These are phyloP conservation scores for Rhyzopertha dominica DNA, from an alignment of 1,140 invertebrate species.

Conservation along the genomic window DNA sequence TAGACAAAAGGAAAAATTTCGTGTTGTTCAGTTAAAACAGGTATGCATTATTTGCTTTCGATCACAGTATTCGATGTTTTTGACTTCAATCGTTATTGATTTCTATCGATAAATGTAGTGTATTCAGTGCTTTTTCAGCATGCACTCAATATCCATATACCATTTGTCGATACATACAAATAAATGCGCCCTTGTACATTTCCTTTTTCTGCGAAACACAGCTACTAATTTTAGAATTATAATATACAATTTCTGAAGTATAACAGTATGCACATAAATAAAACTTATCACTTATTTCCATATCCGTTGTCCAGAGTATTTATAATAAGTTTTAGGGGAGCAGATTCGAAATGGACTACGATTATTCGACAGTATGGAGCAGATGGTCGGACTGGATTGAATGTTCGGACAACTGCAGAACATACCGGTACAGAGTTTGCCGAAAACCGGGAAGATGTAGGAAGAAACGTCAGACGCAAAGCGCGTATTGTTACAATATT, in stretches of 20 bases:
- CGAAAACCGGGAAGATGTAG: conserved; percentile 64
- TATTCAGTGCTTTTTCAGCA: no score
- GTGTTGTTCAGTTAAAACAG: conserved; percentile 31
- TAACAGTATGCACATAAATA: neutral
- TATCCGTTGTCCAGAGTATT: neutral
- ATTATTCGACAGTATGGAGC: conserved; percentile 33
- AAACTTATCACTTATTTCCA: neutral
- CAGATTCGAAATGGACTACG: conserved; percentile 26
- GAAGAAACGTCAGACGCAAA: conserved; percentile 68
- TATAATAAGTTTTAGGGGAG: conserved; percentile 24
- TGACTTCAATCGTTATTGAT: no score
- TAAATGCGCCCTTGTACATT: no score
- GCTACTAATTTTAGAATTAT: neutral
- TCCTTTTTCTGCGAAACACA: neutral
- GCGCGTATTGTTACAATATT: conserved; percentile 78
- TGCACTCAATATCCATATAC: no score
- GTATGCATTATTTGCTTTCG: no score
- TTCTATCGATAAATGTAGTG: no score
- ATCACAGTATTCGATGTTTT: no score
- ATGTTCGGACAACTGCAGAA: conserved; percentile 46
- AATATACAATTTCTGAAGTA: neutral
- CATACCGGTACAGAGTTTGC: conserved; percentile 58
- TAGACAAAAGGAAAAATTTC: conserved; percentile 25
- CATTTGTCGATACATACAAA: no score
- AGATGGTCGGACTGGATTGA: conserved; percentile 49